These are phyloP conservation scores for Lagopus muta DNA, from an alignment of 2,113 vertebrate genomes.

Conservation along the genomic window DNA sequence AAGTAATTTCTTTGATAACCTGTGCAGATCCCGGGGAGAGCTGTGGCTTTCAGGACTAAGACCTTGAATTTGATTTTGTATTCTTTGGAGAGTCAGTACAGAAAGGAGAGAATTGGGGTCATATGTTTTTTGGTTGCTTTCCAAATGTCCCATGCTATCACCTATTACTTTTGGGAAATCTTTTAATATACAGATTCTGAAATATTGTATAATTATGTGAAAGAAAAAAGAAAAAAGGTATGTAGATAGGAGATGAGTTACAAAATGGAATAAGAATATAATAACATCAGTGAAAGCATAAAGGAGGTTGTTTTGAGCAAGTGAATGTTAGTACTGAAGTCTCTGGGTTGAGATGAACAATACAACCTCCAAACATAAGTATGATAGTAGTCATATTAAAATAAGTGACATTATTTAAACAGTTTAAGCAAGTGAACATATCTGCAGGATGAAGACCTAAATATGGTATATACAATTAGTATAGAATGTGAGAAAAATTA, in stretches of 20 bases:
- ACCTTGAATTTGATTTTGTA: constrained; percentile 33
- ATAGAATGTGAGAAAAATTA: not conserved
- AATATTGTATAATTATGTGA: not conserved
- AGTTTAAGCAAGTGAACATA: not conserved
- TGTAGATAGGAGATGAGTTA: not conserved
- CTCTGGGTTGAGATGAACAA: not conserved
- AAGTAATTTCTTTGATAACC: constrained; percentile 13
- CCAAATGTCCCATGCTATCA: not conserved
- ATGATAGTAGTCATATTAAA: not conserved
- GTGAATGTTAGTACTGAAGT: fast-evolving
- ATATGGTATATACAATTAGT: not conserved
- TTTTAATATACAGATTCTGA: not conserved
- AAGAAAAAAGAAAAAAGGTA: not conserved
- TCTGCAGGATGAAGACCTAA: not conserved
- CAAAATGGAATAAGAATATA: not conserved
- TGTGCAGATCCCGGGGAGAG: not conserved
- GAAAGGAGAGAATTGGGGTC: not conserved
- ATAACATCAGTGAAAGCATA: not conserved
- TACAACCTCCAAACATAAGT: not conserved
- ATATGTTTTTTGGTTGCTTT: not conserved
- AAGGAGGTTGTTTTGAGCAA: not conserved
- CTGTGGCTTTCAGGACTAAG: not conserved
- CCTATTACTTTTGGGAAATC: not conserved
- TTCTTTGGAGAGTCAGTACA: constrained; percentile 8
- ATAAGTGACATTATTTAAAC: not conserved